Base-by-base conservation (phyloP, 1,140 invertebrate species). In the Penaeus vannamei region DNA sequence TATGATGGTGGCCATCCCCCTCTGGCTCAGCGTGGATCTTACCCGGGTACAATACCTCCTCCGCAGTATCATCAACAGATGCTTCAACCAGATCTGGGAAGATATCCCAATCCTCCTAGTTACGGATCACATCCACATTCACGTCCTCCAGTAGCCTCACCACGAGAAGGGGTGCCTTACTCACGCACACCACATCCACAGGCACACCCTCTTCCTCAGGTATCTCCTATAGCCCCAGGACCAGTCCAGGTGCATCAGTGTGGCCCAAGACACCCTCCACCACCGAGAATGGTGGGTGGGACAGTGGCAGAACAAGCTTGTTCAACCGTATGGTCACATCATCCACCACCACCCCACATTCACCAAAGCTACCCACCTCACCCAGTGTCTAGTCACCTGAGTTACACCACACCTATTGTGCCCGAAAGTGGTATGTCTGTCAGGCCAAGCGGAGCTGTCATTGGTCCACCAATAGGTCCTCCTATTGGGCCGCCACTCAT, bases 341-440 rank as follows among this genome's bases (percentile, higher is more conserved):
- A 84, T 22, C 82, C 23, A 53, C 83, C 29, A 22, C 83, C 83
- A 26, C 84, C 84, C 32, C 84, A 85, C 69, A 53, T 76, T 26
- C 86, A 87, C 79, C 85, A 79, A 29, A 64, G 22, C 76, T 82
- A 72, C 62, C 87, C 72, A 46, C 82, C 82, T 64, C 83, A 84
- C 36, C 59, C 87, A 46, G 82, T 88, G 23, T 87, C 91, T 88
- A 91, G 91, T 89, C 91, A 91, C 60, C 61, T 90, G 42, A 91
- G 89, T 83, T 91, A 91, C 76, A 91, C 90, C 42, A 91, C 90
- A n/a, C 91, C 91, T n/a, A 88, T 91, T 64, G 90, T 91, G 29
- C 90, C 90, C 23, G 89, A 90, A 64, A 83, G 66, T 26, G 64
- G 53, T 32, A 62, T 72, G 23, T 64, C 87, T 22, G 53, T 83